phyloP scores from a whole-genome alignment of 2,113 vertebrate genomes.

The Micronycteris hirsuta region DNA sequence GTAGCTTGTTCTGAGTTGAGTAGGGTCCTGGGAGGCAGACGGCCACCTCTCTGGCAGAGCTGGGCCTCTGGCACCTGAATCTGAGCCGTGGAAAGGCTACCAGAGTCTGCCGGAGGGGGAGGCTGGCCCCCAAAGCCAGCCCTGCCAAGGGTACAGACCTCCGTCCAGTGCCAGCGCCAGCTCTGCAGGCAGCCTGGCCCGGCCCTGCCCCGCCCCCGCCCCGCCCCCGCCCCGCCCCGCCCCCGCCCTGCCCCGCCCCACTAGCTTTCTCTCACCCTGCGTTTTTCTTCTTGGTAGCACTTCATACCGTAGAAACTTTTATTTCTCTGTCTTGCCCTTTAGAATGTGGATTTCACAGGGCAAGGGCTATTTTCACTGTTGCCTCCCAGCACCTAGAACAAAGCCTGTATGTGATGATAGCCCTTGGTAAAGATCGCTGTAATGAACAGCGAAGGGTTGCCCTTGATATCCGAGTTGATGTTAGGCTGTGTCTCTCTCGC shows the following conservation, averaged over 20 bases:
- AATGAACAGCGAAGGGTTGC: not conserved
- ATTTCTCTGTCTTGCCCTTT: not conserved
- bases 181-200: not conserved
- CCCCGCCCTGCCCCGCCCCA: too few relatives aligned
- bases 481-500: not conserved
- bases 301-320: not conserved
- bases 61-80: not conserved
- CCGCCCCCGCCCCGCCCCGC: too few relatives aligned
- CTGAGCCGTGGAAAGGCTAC: not conserved
- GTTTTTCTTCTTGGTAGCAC: not conserved
- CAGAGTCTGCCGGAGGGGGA: not conserved
- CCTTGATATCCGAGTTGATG: not conserved
- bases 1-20: not conserved
- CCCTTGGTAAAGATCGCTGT: not conserved
- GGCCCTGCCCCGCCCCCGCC: too few relatives aligned
- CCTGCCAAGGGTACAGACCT: not conserved
- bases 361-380: not conserved
- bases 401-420: not conserved
- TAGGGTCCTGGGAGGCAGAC: not conserved
- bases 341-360: not conserved
- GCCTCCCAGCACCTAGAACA: not conserved
- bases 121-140: too few relatives aligned
- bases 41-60: not conserved
- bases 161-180: accelerated
- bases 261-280: not conserved